Base-by-base conservation (phyloP, 2,113 vertebrate species). In the Varanus salvator region DNA sequence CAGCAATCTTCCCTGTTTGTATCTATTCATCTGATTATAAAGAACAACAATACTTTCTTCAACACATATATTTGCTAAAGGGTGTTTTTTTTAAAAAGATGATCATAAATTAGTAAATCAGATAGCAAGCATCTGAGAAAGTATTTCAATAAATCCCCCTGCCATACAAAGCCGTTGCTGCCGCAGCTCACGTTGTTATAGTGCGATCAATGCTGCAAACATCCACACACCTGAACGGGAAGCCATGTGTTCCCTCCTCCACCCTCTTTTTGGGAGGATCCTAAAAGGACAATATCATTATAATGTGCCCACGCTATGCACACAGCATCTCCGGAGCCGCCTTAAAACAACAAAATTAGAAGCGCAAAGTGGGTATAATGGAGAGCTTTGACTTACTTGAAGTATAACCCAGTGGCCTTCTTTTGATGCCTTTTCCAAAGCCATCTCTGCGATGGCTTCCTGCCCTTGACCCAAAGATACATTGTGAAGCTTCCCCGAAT, bases 351-450 rank as follows among this genome's bases (percentile, higher is more conserved):
- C 8, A 64, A 19, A 3, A 94, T 92, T 60, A 91, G 93, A 95
- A 44, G 38, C 93, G 94, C 92, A 92, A 94, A 87, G 78, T 96
- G 95, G 95, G 93, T 96, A 95, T 93, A 97, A 96, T 78, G 89
- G 96, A 96, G 94, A 94, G 92, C 92, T 94, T 92, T 89, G 88
- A 89, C 94, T 96, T 96, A 98, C 98, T 98, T 98, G 98, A 96
- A 98, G 94, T 94, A 97, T 98, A 96, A 98, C 97, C 98, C 98
- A 98, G 93, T 98, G 98, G 88, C 98, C 98, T 96, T 97, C 98
- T 97, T 98, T 98, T 94, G 98, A 98, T 95, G 98, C 96, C 87
- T 97, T 98, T 96, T 98, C 96, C 97, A 97, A 95, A 85, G 97
- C 97, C 92, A 97, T 96, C 97, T 97, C 97, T 94, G 98, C 98